These are phyloP conservation scores for Podilymbus podiceps DNA, from an alignment of 2,113 vertebrate genomes.

Conservation along the genomic window DNA sequence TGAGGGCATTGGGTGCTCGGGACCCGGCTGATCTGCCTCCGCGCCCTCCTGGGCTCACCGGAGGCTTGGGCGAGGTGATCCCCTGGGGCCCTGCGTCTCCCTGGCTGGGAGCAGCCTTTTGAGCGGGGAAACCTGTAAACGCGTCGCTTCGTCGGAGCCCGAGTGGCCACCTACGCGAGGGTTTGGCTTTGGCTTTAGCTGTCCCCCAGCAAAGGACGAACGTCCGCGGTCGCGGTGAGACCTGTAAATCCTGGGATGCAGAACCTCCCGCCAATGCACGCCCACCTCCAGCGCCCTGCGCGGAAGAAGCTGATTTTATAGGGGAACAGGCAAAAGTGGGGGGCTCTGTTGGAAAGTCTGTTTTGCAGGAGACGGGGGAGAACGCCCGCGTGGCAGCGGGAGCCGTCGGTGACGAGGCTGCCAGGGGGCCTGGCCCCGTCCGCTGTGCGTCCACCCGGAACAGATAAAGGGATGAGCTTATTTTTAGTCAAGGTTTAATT, in stretches of 20 bases:
- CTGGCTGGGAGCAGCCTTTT: not conserved
- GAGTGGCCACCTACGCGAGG: rapidly evolving
- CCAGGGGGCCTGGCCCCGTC: not conserved
- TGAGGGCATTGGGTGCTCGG: rapidly evolving
- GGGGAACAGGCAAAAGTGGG: not conserved
- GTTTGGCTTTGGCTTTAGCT: not conserved
- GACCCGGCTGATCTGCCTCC: rapidly evolving
- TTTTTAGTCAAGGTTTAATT: not conserved
- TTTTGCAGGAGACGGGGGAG: not conserved
- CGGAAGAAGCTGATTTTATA: rapidly evolving
- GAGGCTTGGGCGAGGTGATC: not conserved
- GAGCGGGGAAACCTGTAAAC: no score
- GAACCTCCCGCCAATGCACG: rapidly evolving
- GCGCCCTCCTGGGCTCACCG: rapidly evolving
- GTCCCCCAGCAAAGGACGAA: not conserved
- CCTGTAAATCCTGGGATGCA: no score
- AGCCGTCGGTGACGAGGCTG: rapidly evolving
- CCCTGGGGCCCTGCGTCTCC: not conserved
- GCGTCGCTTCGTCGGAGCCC: rapidly evolving
- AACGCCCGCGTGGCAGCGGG: rapidly evolving
- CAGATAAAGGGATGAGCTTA: not conserved
- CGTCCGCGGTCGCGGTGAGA: rapidly evolving
- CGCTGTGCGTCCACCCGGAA: rapidly evolving
- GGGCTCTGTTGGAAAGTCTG: rapidly evolving
- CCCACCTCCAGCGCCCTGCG: rapidly evolving